These are phyloP conservation scores for Zophobas atratus DNA, from an alignment of 1,140 invertebrate species.

Conservation along the genomic window DNA sequence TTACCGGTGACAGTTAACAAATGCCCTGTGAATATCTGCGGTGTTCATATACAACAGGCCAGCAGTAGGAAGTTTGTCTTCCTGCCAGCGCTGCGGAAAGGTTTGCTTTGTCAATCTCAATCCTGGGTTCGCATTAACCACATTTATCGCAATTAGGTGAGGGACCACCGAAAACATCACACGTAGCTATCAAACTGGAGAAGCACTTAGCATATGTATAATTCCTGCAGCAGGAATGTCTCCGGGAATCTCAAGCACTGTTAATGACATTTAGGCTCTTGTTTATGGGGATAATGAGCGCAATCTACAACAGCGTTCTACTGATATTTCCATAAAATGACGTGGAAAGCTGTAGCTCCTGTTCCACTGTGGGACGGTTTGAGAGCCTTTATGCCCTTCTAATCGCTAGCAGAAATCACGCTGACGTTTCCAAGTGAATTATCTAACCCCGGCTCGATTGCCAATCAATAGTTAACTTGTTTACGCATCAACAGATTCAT, in stretches of 20 bases:
- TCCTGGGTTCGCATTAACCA: conserved; percentile 19
- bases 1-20: conserved; percentile 22
- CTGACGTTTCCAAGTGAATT: conserved; percentile 35
- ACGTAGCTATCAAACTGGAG: conserved; percentile 3
- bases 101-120: conserved; percentile 29
- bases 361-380: neutral
- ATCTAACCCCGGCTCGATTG: conserved; percentile 22
- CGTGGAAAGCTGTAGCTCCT: conserved; percentile 16
- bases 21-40: conserved; percentile 32
- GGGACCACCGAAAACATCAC: conserved; percentile 18
- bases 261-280: conserved; percentile 38
- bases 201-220: conserved; percentile 34
- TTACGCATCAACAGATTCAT: conserved; percentile 6
- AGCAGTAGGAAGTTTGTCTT: conserved; percentile 27
- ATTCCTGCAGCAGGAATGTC: conserved; percentile 32
- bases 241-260: conserved; percentile 32
- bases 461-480: conserved; percentile 32
- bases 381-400: conserved; percentile 31
- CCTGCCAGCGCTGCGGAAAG: conserved; percentile 26
- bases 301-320: conserved; percentile 27
- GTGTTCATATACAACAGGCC: conserved; percentile 27
- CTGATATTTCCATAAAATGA: conserved; percentile 36
- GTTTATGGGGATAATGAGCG: conserved; percentile 39
- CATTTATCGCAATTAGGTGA: conserved; percentile 33
- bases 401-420: conserved; percentile 24